Conservation (phyloP, 2,888 invertebrate genomes). For the Phortica okadai region DNA sequence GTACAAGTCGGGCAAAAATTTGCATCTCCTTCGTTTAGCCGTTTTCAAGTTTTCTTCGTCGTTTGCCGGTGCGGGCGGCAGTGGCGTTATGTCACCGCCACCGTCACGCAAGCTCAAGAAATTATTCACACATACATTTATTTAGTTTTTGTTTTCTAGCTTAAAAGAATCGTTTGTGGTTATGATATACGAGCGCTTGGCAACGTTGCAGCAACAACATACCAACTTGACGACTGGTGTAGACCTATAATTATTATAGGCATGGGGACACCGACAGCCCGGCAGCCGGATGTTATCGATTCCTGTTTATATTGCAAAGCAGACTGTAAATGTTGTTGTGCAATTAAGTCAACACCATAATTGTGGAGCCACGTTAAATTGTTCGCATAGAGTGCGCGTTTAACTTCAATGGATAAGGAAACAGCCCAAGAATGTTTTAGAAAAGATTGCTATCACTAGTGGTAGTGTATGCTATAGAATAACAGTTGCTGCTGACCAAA, state of each 20-base stretch:
- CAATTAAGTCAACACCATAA: not conserved
- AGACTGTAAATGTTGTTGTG: not conserved
- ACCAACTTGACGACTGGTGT: conserved; percentile 33
- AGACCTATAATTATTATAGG: conserved; percentile 54
- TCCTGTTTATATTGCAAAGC: not conserved
- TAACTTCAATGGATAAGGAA: not conserved
- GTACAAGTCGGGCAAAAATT: conserved; percentile 1
- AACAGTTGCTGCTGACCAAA: not conserved
- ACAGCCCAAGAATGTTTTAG: too few species aligned
- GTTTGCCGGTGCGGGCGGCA: not conserved
- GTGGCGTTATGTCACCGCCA: conserved; percentile 20
- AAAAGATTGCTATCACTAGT: too few species aligned
- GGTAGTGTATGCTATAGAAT: too few species aligned
- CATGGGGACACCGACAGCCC: not conserved
- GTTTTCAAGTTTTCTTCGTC: not conserved
- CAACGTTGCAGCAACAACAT: conserved; percentile 58
- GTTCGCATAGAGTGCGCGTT: not conserved
- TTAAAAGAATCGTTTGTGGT: conserved; percentile 45
- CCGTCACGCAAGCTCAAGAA: conserved; percentile 58
- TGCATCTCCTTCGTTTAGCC: not conserved
- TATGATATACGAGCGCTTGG: conserved; percentile 49
- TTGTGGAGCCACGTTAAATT: not conserved
- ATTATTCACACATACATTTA: conserved; percentile 62
- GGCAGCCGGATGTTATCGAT: conserved; percentile 16
- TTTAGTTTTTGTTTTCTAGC: conserved; percentile 64